phyloP scores from a whole-genome alignment of 2,797 vertebrate genomes.

The Coendou prehensilis region DNA sequence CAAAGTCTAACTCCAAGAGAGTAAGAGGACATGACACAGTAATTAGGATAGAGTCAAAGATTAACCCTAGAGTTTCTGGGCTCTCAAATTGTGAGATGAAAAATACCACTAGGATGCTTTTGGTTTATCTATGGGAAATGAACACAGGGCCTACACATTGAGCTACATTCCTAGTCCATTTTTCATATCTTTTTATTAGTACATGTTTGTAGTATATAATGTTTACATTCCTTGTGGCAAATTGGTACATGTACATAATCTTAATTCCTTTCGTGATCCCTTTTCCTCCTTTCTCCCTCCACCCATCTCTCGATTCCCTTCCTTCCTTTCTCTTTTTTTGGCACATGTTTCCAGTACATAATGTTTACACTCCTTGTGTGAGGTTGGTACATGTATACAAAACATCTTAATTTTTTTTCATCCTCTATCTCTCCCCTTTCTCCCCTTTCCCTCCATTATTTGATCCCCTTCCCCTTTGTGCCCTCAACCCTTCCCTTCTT shows the following conservation, averaged over 20 bases:
- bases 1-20: not conserved
- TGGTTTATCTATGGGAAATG: not conserved
- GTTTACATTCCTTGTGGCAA: not conserved
- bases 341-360: not conserved
- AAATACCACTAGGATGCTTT: not conserved
- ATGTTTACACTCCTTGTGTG: not conserved
- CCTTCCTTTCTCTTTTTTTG: not conserved
- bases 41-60: constrained; percentile 32
- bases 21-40: not conserved
- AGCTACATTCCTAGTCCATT: not conserved
- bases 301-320: no score
- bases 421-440: no score
- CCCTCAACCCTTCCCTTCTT: not conserved
- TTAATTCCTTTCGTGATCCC: not conserved
- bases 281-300: not conserved
- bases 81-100: not conserved
- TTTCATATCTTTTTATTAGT: not conserved
- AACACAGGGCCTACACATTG: not conserved
- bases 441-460: not conserved
- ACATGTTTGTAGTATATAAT: not conserved
- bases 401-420: not conserved
- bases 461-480: not conserved
- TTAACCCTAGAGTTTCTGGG: not conserved
- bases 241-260: not conserved
- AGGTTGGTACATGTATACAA: not conserved